Percentiles rank a stretch among this genome's conserved stretches.
phyloP scores from a whole-genome alignment of 2,797 vertebrate species.

The Odontamblyopus lacepedii region DNA sequence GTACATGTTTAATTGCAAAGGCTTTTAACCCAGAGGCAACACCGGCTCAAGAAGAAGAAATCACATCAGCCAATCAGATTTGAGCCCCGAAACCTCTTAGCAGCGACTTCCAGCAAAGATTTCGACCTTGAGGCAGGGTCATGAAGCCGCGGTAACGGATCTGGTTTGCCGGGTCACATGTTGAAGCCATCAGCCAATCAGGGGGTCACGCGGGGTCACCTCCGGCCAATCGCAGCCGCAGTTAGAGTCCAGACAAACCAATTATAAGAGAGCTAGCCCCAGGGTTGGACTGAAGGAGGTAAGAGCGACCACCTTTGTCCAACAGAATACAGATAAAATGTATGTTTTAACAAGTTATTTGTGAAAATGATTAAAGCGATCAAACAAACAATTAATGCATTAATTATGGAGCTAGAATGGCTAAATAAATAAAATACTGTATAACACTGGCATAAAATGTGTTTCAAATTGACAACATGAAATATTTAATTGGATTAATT shows the following conservation, averaged over 20 bases:
- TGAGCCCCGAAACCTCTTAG: constrained; percentile 54
- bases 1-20: constrained; percentile 53
- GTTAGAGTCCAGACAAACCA: constrained; percentile 77
- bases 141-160: constrained; percentile 52
- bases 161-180: constrained; percentile 71
- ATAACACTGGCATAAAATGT: neutral
- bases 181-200: constrained; percentile 78
- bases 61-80: constrained; percentile 62
- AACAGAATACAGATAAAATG: neutral
- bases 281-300: constrained; percentile 55
- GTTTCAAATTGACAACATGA: constrained; percentile 1
- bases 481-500: constrained; percentile 5
- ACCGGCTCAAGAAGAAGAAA: constrained; percentile 45
- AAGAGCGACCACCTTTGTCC: constrained; percentile 21
- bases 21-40: constrained; percentile 64
- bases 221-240: constrained; percentile 81
- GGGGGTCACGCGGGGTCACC: constrained; percentile 78
- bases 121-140: constrained; percentile 67
- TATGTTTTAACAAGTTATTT: neutral
- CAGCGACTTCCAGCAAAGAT: constrained; percentile 55
- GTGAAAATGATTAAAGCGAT: neutral
- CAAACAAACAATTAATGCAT: neutral
- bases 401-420: neutral
- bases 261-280: constrained; percentile 82
- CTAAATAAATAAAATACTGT: neutral